Percentiles rank a stretch among this genome's conserved stretches.
These are phyloP conservation scores for Pseudorhombus dupliciocellatus DNA, from an alignment of 2,113 vertebrate species.

Conservation along the genomic window DNA sequence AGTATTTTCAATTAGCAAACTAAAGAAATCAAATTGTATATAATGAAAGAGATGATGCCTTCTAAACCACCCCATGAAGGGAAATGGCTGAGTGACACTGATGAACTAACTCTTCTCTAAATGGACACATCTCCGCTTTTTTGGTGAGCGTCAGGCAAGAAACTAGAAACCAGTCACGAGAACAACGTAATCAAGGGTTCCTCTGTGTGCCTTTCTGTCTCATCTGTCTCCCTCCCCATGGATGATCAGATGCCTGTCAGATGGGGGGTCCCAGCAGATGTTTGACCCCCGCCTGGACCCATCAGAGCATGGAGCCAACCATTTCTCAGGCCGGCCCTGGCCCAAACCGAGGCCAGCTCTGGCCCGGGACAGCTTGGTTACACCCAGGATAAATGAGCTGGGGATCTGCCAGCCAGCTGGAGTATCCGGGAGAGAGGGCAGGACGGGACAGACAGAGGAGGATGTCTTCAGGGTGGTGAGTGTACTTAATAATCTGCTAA, in stretches of 20 bases:
- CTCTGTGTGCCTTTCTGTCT: conserved; percentile 25
- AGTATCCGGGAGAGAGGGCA: conserved; percentile 47
- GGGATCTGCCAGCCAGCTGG: conserved; percentile 61
- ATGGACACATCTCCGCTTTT: conserved; percentile 20
- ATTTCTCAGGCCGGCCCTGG: conserved; percentile 53
- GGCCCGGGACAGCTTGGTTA: conserved; percentile 71
- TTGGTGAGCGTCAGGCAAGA: conserved; percentile 48
- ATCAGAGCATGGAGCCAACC: conserved; percentile 58
- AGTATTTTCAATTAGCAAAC: conserved; percentile 44
- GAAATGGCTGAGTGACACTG: conserved; percentile 15
- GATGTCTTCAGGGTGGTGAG: conserved; percentile 45
- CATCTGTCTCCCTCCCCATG: conserved; percentile 49
- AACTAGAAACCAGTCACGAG: conserved; percentile 42
- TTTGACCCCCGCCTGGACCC: conserved; percentile 49
- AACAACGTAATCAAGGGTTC: conserved; percentile 33
- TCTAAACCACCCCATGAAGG: conserved; percentile 14
- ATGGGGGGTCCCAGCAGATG: conserved; percentile 65
- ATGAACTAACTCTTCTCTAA: not conserved
- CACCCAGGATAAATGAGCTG: conserved; percentile 71
- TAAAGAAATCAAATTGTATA: conserved; percentile 33
- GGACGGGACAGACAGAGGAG: conserved; percentile 44
- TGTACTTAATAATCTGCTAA: conserved; percentile 76
- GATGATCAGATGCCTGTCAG: conserved; percentile 69
- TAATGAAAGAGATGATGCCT: conserved; percentile 31
- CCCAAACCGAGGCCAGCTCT: conserved; percentile 15